Base-by-base conservation (phyloP, 2,888 invertebrate species). In the Amblyteles armatorius region DNA sequence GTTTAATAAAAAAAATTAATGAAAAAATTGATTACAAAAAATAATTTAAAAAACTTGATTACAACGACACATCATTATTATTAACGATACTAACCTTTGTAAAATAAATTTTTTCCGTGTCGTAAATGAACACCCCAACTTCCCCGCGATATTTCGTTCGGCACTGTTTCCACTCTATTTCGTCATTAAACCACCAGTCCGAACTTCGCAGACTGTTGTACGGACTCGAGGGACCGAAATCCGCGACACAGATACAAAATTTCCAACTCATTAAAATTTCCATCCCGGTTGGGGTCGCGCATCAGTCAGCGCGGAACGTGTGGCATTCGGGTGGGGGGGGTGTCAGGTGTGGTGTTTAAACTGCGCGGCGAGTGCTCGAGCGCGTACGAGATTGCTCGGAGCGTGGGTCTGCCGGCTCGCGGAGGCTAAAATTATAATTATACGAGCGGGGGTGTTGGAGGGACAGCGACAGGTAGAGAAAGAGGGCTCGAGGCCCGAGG, bases 351-450 rank as follows among this genome's bases (percentile, higher is more conserved):
- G 36, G 26, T 22, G 57, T 16, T 73, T 57, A 57, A 73, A 72
- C 36, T 71, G 52, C 52, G n/a, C 29, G n/a, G 50, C 50, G 69
- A 50, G 52, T n/a, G 69, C 69, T 71, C 11, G 9, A 72, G 26
- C 73, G 44, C 57, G 36, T 44, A 40, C 52, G 7, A 36, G 29
- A 19, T 60, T 44, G 29, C n/a, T 3, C 33, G 19, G 26, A 48
- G n/a, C 16, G 29, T 11, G n/a, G 60, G 9, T n/a, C 4, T 16
- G 60, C 44, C 11, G 48, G 29, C 73, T 44, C n/a, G 29, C 48
- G 60, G 50, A 48, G 69, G 67, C 69, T 57, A 40, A 29, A 68
- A 78, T 68, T 69, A 69, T 78, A 69, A 68, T 68, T 19, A 57
- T 19, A 16, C n/a, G 65, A 13, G 36, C 33, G 36, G 36, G 22